A percentile compares a stretch with the other conserved stretches of the same genome.
Evolutionary conservation across 2,797 vertebrate genomes (phyloP).

Genomic region (Gouania willdenowi): DNA sequence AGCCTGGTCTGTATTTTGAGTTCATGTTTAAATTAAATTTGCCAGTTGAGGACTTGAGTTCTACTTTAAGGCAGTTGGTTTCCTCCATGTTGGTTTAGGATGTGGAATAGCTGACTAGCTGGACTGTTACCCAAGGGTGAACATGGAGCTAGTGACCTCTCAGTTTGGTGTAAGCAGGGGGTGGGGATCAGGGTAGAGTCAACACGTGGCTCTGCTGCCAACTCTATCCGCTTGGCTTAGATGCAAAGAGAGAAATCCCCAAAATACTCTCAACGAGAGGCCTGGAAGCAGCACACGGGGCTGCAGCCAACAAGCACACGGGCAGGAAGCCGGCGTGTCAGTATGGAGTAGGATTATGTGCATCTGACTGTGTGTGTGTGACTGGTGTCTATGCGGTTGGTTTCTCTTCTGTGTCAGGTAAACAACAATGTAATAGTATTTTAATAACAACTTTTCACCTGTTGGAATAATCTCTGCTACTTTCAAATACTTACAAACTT

Average conservation of each 20-base stretch:
- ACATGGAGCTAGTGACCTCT: conserved; percentile 30
- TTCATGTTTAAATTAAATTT: conserved; percentile 41
- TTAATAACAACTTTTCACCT: too few relatives aligned
- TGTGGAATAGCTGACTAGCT: conserved; percentile 1
- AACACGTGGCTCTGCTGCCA: conserved; percentile 48
- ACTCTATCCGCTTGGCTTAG: conserved; percentile 37
- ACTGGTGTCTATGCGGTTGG: not conserved
- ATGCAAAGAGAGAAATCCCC: conserved; percentile 28
- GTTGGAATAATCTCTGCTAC: too few relatives aligned
- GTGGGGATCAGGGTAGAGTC: conserved; percentile 29
- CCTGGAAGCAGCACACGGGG: conserved; percentile 12
- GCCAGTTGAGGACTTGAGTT: conserved; percentile 17
- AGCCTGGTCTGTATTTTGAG: conserved; percentile 24
- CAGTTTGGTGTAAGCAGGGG: conserved; percentile 23
- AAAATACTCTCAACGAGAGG: conserved; percentile 36
- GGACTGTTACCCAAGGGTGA: conserved; percentile 1
- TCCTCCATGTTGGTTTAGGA: conserved; percentile 15
- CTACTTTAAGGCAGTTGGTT: conserved; percentile 19
- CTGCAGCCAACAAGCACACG: conserved; percentile 33
- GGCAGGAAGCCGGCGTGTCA: not conserved
- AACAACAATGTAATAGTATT: too few relatives aligned
- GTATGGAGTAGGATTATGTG: too few relatives aligned
- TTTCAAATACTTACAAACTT: too few relatives aligned
- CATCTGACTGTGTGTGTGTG: too few relatives aligned
- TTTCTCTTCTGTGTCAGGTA: too few relatives aligned